Percentiles rank a stretch among this genome's conserved stretches.
Conservation (phyloP, 2,797 vertebrate species). For the Thamnophis elegans region DNA sequence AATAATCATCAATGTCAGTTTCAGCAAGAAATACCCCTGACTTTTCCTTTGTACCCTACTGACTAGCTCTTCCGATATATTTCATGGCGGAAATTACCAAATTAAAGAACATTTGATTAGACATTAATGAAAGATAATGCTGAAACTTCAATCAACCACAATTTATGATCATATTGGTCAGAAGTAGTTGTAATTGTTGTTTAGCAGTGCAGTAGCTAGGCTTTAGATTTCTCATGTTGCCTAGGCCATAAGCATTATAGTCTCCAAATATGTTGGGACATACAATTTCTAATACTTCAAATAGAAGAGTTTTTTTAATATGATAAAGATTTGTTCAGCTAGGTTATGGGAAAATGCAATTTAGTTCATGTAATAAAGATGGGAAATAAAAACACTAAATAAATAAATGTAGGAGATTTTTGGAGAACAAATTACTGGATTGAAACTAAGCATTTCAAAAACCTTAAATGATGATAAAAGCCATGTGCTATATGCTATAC, state of each 20-base stretch:
- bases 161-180: neutral
- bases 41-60: neutral
- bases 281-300: neutral
- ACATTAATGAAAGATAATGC: neutral
- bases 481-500: accelerated
- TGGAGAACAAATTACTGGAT: neutral
- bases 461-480: neutral
- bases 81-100: neutral
- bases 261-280: neutral
- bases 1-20: neutral
- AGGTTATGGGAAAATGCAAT: neutral
- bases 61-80: neutral
- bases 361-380: neutral
- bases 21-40: neutral
- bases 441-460: neutral
- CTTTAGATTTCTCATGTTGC: neutral
- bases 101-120: neutral
- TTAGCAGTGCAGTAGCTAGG: neutral
- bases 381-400: neutral
- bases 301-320: neutral
- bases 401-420: neutral
- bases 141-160: neutral
- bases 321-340: neutral
- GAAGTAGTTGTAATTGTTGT: neutral
- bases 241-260: neutral